phyloP scores from a whole-genome alignment of 2,888 invertebrate genomes.

The Melieria crassipennis region DNA sequence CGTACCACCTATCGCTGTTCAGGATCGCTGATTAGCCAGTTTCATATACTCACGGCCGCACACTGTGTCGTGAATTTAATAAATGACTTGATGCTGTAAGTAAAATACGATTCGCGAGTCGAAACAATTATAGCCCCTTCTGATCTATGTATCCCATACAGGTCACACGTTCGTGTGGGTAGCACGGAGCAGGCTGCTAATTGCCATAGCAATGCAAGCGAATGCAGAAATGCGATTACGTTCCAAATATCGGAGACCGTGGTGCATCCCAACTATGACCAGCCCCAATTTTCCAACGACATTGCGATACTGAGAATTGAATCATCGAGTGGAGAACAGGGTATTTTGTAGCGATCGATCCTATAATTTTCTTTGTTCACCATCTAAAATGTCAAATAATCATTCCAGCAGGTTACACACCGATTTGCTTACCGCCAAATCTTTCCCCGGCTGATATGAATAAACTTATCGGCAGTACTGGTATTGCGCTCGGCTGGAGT shows the following conservation, averaged over 20 bases:
- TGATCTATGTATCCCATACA: constrained; percentile 50
- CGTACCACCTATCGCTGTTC: constrained; percentile 63
- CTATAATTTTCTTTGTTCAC: too few species aligned
- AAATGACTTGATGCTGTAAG: constrained; percentile 65
- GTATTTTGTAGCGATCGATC: too few species aligned
- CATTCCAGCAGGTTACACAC: constrained; percentile 44
- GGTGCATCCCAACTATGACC: constrained; percentile 69
- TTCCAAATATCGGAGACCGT: constrained; percentile 67
- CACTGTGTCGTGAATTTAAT: constrained; percentile 74
- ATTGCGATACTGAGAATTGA: constrained; percentile 69
- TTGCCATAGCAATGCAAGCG: constrained; percentile 58
- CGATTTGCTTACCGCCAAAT: constrained; percentile 68
- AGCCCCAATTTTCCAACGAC: constrained; percentile 68
- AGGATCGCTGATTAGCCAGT: constrained; percentile 73
- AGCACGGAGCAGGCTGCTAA: constrained; percentile 69
- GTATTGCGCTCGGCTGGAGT: constrained; percentile 81
- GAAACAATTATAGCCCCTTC: not conserved
- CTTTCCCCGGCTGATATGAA: constrained; percentile 50
- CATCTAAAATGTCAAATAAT: not conserved
- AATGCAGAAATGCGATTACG: constrained; percentile 69
- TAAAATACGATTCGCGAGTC: constrained; percentile 19
- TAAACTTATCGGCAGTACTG: constrained; percentile 67
- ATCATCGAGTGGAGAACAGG: too few species aligned
- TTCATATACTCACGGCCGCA: constrained; percentile 79
- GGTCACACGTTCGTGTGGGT: constrained; percentile 72